Evolutionary conservation across 2,113 vertebrate genomes (phyloP).

Genomic region (Pachycephala philippinensis): DNA sequence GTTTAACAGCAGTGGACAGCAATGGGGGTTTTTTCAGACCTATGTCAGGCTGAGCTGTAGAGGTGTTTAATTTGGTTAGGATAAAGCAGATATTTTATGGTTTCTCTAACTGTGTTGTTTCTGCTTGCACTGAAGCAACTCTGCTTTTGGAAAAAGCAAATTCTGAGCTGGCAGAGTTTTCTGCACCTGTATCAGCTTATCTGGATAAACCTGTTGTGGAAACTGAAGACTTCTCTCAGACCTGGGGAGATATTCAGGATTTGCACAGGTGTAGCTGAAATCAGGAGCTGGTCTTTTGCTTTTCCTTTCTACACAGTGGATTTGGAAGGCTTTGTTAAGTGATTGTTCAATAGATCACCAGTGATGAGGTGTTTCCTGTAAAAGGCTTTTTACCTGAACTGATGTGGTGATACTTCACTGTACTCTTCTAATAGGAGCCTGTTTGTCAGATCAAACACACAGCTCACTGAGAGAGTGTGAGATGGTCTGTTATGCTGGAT

Average conservation of each 20-base stretch:
- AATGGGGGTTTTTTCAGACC: not conserved
- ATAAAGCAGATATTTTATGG: not conserved
- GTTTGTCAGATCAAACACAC: not conserved
- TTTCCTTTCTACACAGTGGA: not conserved
- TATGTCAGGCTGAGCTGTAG: not conserved
- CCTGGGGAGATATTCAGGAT: not conserved
- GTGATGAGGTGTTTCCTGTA: not conserved
- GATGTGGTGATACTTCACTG: not conserved
- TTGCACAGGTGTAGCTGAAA: constrained; percentile 10
- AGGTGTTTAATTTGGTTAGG: not conserved
- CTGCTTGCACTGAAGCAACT: not conserved
- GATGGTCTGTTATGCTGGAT: not conserved
- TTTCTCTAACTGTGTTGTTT: not conserved
- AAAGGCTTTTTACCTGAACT: constrained; percentile 16
- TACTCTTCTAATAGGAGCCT: not conserved
- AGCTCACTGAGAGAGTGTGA: not conserved
- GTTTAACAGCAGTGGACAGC: not conserved
- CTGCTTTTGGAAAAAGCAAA: not conserved
- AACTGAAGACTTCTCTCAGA: not conserved
- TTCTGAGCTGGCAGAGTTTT: not conserved
- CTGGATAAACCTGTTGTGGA: constrained; percentile 17
- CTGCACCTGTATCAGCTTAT: constrained; percentile 14
- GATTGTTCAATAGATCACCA: not conserved
- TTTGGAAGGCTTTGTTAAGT: constrained; percentile 28
- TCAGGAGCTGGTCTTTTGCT: not conserved